Evolutionary conservation across 2,113 vertebrate genomes (phyloP).

Genomic region (Misgurnus anguillicaudatus): DNA sequence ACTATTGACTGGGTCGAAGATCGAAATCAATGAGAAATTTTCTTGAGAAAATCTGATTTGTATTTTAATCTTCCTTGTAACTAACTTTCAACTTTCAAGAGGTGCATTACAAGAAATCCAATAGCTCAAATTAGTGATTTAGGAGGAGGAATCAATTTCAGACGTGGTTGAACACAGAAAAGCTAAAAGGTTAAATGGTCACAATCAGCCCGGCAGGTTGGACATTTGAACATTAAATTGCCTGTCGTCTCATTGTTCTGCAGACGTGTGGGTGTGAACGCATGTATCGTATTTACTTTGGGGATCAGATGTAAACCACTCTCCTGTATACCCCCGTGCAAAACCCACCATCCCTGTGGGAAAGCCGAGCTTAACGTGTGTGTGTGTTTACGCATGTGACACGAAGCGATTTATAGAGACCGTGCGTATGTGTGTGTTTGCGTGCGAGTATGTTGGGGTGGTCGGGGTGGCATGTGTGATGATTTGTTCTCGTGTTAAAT

Average conservation of each 20-base stretch:
- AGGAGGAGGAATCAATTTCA: constrained; percentile 16
- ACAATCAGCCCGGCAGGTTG: constrained; percentile 37
- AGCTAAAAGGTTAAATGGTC: constrained; percentile 34
- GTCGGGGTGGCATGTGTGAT: constrained; percentile 52
- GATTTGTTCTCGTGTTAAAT: constrained; percentile 72
- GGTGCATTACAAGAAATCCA: constrained; percentile 22
- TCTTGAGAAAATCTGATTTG: neutral
- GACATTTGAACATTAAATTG: constrained; percentile 43
- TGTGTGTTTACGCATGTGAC: constrained; percentile 16
- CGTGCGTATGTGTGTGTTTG: constrained; percentile 10
- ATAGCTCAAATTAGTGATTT: constrained; percentile 24
- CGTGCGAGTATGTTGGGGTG: constrained; percentile 42
- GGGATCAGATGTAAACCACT: constrained; percentile 23
- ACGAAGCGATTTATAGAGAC: constrained; percentile 30
- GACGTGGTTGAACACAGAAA: constrained; percentile 20
- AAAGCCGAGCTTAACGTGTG: constrained; percentile 34
- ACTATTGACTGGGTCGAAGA: no score
- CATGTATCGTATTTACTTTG: constrained; percentile 46
- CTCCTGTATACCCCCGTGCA: constrained; percentile 44
- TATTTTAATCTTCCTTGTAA: neutral
- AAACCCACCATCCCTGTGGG: constrained; percentile 53
- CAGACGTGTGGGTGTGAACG: constrained; percentile 37
- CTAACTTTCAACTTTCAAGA: neutral
- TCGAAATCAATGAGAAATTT: no score
- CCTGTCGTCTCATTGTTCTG: constrained; percentile 23